phyloP scores from a whole-genome alignment of 2,888 invertebrate genomes.

The Arrhopalites spinosus region DNA sequence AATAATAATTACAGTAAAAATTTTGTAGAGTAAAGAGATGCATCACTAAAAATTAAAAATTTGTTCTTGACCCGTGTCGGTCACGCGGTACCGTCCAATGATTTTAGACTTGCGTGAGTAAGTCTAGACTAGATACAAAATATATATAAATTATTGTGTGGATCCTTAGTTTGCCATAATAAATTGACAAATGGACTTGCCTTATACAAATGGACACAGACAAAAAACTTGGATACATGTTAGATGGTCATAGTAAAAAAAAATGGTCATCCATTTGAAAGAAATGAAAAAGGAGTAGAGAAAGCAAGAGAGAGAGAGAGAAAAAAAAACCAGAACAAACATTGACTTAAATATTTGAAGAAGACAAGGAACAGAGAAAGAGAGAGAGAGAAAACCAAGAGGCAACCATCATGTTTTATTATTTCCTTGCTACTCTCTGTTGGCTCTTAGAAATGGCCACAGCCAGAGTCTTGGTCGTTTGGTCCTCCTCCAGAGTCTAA shows the following conservation, averaged over 20 bases:
- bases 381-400: neutral
- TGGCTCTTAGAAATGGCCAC: neutral
- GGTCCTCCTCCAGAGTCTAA: neutral
- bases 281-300: neutral
- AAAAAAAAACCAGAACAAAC: conserved; percentile 26
- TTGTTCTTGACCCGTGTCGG: too few relatives aligned
- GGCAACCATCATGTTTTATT: conserved; percentile 17
- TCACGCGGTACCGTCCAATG: too few relatives aligned
- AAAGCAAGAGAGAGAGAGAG: neutral
- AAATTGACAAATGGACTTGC: too few relatives aligned
- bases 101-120: too few relatives aligned
- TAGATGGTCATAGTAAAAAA: neutral
- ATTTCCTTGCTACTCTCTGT: neutral
- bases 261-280: neutral
- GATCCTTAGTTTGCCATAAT: too few relatives aligned
- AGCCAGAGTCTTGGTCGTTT: neutral
- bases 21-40: too few relatives aligned
- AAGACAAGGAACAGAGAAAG: neutral
- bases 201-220: too few relatives aligned
- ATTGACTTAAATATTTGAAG: conserved; percentile 37
- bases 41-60: too few relatives aligned
- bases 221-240: too few relatives aligned
- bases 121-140: too few relatives aligned
- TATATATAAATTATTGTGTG: too few relatives aligned
- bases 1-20: too few relatives aligned